These are phyloP conservation scores for Atrichornis clamosus DNA, from an alignment of 2,113 vertebrate genomes.

Conservation along the genomic window DNA sequence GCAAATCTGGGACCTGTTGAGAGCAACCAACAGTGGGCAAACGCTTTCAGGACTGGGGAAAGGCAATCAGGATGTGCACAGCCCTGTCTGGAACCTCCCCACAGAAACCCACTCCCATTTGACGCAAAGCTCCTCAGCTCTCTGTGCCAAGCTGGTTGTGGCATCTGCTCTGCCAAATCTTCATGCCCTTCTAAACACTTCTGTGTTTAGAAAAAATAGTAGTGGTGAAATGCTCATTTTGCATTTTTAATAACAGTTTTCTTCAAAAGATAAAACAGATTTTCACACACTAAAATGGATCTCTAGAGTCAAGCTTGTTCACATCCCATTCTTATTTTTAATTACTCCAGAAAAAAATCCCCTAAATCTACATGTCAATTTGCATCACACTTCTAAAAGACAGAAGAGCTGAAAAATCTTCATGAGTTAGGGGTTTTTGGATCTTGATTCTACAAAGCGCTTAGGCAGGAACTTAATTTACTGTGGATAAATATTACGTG, in stretches of 20 bases:
- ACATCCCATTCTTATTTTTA: neutral
- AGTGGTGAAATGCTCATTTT: neutral
- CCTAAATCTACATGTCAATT: neutral
- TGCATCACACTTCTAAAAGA: neutral
- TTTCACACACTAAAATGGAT: neutral
- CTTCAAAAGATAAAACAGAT: neutral
- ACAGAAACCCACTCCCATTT: neutral
- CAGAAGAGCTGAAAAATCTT: neutral
- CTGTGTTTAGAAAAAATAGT: neutral
- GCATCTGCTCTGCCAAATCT: neutral
- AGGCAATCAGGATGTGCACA: neutral
- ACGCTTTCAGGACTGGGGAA: fast-evolving
- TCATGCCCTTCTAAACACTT: fast-evolving
- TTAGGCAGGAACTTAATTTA: constrained; percentile 7
- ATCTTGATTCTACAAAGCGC: neutral
- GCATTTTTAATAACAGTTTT: neutral
- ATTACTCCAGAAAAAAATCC: neutral
- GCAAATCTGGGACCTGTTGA: neutral
- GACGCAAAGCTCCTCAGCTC: neutral
- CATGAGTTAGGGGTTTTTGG: neutral
- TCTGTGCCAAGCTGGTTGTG: neutral
- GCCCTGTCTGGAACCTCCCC: neutral
- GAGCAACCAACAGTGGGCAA: neutral
- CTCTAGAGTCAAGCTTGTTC: neutral
- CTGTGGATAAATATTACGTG: neutral